Conservation (phyloP, 2,888 invertebrate genomes). For the Pachydiplax longipennis region DNA sequence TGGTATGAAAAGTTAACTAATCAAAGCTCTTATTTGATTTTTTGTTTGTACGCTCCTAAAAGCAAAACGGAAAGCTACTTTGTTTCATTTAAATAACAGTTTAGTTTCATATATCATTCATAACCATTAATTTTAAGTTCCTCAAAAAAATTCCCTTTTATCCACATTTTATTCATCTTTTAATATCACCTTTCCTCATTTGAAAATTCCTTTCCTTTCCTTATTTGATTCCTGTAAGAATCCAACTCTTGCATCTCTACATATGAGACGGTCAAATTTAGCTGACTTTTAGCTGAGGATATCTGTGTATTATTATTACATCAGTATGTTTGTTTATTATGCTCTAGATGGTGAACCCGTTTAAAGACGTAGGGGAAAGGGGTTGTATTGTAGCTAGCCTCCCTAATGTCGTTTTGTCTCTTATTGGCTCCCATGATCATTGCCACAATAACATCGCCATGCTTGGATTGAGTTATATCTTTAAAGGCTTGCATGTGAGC, state of each 20-base stretch:
- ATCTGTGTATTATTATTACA: conserved; percentile 17
- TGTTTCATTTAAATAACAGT: conserved; percentile 20
- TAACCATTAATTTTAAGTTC: background rate
- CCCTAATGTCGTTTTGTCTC: conserved; percentile 41
- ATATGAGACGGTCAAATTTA: conserved; percentile 4
- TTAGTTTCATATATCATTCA: conserved; percentile 23
- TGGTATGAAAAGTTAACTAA: conserved; percentile 43
- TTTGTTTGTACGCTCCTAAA: conserved; percentile 38
- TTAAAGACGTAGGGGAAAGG: conserved; percentile 21
- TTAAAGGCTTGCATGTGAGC: conserved; percentile 29
- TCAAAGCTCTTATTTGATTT: conserved; percentile 33
- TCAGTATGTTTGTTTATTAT: conserved; percentile 36
- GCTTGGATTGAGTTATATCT: conserved; percentile 37
- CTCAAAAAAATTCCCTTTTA: background rate
- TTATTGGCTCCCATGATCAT: conserved; percentile 30
- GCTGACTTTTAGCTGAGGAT: conserved; percentile 34
- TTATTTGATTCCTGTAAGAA: conserved; percentile 11
- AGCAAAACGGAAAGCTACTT: conserved; percentile 19
- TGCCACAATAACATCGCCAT: conserved; percentile 26
- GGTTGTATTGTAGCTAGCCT: conserved; percentile 42
- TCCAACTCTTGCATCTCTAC: conserved; percentile 21
- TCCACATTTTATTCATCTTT: background rate
- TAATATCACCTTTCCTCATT: background rate
- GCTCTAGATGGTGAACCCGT: conserved; percentile 43
- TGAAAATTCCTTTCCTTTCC: background rate